Base-by-base conservation (phyloP, 2,113 vertebrate species). In the Gymnarchus niloticus region DNA sequence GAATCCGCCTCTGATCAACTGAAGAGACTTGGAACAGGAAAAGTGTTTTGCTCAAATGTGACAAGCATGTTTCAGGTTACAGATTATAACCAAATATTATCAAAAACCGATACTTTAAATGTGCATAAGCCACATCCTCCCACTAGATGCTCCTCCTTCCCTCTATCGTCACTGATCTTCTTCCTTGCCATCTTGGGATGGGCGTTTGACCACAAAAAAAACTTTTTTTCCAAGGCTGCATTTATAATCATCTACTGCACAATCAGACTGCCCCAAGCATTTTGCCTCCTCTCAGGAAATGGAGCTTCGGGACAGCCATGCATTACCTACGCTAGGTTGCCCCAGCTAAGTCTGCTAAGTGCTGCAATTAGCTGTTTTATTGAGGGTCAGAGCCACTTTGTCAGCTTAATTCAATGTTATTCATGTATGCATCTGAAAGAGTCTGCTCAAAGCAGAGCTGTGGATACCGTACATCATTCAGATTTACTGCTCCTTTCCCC, bases 321-420 rank as follows among this genome's bases (percentile, higher is more conserved):
- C 33, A 49, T 89, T 76, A 54, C 44, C 52, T 87, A 78, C 51
- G 33, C 81, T 51, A n/a, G 33, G 69, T 65, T 85, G 37, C 65
- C 76, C 84, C 87, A 37, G 65, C 33, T 33, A 41, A 17, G 33
- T 73, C 65, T 81, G 81, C 88, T 88, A 88, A 88, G 85, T 85
- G 69, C 81, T 87, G 89, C 88, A 87, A 89, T 91, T 81, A 90
- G 85, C 84, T 6, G 33, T 6, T 6, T 73, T 73, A 73, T 41
- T 37, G 65, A 41, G 33, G 65, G 65, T 73, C 65, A 19, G 65
- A 73, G 65, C 14, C 65, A 19, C 61, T 37, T 33, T 2, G 65
- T 73, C 65, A 37, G 33, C 33, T 41, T 73, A 41, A 73, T 73
- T 85, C 90, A 49, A 89, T 89, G 48, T 90, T 90, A 90, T 91